Base-by-base conservation (phyloP, 2,888 invertebrate species). In the Gerris lacustris region DNA sequence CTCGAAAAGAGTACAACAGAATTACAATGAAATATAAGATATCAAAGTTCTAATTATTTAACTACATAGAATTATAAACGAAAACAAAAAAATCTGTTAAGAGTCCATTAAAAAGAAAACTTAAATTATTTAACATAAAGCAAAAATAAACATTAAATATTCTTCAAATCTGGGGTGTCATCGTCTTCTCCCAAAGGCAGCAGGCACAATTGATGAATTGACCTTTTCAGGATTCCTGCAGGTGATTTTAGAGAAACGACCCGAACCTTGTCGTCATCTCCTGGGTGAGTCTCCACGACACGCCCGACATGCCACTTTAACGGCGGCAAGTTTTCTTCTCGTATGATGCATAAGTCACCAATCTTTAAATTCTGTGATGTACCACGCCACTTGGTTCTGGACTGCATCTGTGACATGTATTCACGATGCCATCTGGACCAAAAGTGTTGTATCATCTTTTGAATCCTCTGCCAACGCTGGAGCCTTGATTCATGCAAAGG, bases 351-450 rank as follows among this genome's bases (percentile, higher is more conserved):
- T 15, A 71, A 18, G 9, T 67, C 44, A 31, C 66, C 69, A 17
- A 11, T 5, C 6, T n/a, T 17, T 5, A 71, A 6, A 47, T 71
- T 71, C 9, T 6, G 7, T 31, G 45, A 66, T 11, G 9, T 7
- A 17, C 31, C 9, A n/a, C 47, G 68, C 71, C 71, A 71, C 63
- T 67, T 71, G 44, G 6, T 45, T 9, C 71, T 64, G 17, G 55
- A 47, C 18, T 71, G 71, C 7, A 71, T 43, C 47, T 31, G 4
- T n/a, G 9, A 15, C 55, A 55, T 2, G 55, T 55, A 4, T 55
- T 55, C 55, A 9, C 55, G 9, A 55, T 55, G 45, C 71, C 71
- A 71, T 6, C 71, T 45, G 7, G 43, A 7, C 71, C 71, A 71
- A 55, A 71, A 71, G 45, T 69, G 66, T 31, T 71, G 71, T 9